Conservation (phyloP, 1,140 invertebrate species). For the Drosophila cardini region DNA sequence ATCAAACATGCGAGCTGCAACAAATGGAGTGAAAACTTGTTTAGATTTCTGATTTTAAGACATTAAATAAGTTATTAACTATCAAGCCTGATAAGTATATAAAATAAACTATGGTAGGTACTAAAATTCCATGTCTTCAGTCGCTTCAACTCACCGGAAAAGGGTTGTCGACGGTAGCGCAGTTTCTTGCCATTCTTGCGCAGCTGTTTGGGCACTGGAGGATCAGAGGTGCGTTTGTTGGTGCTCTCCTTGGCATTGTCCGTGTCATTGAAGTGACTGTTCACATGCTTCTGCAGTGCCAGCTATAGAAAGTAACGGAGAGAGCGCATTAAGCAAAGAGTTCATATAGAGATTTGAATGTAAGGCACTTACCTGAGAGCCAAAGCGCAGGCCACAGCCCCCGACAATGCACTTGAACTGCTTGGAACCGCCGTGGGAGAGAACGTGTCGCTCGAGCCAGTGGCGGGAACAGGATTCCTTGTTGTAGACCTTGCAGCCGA, state of each 20-base stretch:
- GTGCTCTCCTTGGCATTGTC: conserved; percentile 86
- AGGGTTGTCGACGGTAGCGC: conserved; percentile 92
- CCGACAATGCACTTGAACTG: conserved; percentile 98
- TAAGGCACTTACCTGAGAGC: conserved; percentile 90
- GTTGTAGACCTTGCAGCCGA: conserved; percentile 97
- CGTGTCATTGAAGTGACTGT: conserved; percentile 93
- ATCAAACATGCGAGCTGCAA: conserved; percentile 92
- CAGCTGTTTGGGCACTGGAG: conserved; percentile 89
- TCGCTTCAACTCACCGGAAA: conserved; percentile 89
- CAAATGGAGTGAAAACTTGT: not conserved
- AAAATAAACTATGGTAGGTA: too few species aligned
- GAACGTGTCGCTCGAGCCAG: conserved; percentile 96
- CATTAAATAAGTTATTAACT: too few species aligned
- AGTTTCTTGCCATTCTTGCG: conserved; percentile 94
- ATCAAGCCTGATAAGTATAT: too few species aligned
- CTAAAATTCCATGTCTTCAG: too few species aligned
- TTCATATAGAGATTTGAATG: not conserved
- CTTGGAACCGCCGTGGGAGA: conserved; percentile 96
- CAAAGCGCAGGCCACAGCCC: conserved; percentile 95
- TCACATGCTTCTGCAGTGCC: conserved; percentile 95
- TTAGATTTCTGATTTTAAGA: too few species aligned
- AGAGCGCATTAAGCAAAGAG: not conserved
- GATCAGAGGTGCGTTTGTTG: conserved; percentile 88
- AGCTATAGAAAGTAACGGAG: conserved; percentile 86
- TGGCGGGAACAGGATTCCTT: conserved; percentile 94